Base-by-base conservation (phyloP, 1,140 invertebrate genomes). In the Ips nitidus region DNA sequence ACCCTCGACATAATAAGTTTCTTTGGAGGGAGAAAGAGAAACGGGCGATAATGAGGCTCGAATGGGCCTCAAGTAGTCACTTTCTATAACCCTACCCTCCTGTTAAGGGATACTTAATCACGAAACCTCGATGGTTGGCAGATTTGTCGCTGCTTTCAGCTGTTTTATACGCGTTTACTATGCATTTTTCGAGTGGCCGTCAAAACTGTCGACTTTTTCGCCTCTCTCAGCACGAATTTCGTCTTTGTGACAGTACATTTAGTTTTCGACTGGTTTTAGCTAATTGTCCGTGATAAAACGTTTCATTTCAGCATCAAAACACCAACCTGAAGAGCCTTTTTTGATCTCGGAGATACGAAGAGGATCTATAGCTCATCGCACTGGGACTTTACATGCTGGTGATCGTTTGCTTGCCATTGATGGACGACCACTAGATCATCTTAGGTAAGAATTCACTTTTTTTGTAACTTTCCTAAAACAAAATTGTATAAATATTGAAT, bases 321-420 rank as follows among this genome's bases (percentile, higher is more conserved):
- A 74, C 57, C 75, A 73, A 56, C 81, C 81, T 45, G 86, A 89
- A 66, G 89, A 91, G 70, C 86, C 88, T 5, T 80, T 93, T 55
- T 82, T 90, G 41, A 94, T 97, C 67, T 89, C 92, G 0, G 92
- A 95, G 74, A 91, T 98, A 1, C 89, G 91, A 61, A 88, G 89
- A 57, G 96, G 95, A 3, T 97, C 94, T 41, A 88, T 94, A 0
- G 94, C 95, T 0, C 93, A 98, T 81, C 87, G 95, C 66, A 92
- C 89, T 22, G 95, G 95, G 0, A 93, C 94, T 4, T 82, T 98
- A 41, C 87, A 93, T 50, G 84, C 91, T 0, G 94, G 95, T 0
- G 95, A 98, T 79, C 88, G 90, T 39, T 81, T 98, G 0, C 79
- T 98, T 3, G 93, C 94, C 1, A 95, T 98, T 65, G 93, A 97